phyloP scores from a whole-genome alignment of 2,888 invertebrate species.

The Globia sparganii region DNA sequence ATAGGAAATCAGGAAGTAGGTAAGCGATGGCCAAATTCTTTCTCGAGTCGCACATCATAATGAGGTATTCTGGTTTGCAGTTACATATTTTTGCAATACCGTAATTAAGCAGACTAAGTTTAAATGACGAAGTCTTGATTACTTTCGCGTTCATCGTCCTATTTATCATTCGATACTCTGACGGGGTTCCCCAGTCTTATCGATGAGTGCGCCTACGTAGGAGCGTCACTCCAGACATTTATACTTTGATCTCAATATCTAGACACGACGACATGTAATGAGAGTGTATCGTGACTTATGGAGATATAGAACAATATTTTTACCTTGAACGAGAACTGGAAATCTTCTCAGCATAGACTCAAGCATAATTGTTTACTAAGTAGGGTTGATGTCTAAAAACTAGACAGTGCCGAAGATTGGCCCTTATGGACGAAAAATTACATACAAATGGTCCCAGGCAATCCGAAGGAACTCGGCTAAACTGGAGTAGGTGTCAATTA shows the following conservation, averaged over 20 bases:
- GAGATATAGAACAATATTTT: not conserved
- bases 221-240: not conserved
- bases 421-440: not conserved
- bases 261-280: not conserved
- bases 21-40: no score
- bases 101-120: not conserved
- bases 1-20: no score
- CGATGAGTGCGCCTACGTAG: not conserved
- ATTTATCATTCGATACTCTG: not conserved
- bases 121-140: not conserved
- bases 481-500: constrained; percentile 16
- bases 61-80: not conserved
- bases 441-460: not conserved
- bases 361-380: not conserved
- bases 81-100: not conserved
- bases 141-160: not conserved
- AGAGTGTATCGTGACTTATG: not conserved
- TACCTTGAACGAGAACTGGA: not conserved
- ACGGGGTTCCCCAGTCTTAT: constrained; percentile 17
- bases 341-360: not conserved
- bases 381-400: not conserved
- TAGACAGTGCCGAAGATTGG: not conserved
- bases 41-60: not conserved
- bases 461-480: not conserved
- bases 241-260: constrained; percentile 16